A percentile compares a stretch with the other conserved stretches of the same genome.
phyloP scores from a whole-genome alignment of 1,140 invertebrate species.

The Drosophila ohnishii region DNA sequence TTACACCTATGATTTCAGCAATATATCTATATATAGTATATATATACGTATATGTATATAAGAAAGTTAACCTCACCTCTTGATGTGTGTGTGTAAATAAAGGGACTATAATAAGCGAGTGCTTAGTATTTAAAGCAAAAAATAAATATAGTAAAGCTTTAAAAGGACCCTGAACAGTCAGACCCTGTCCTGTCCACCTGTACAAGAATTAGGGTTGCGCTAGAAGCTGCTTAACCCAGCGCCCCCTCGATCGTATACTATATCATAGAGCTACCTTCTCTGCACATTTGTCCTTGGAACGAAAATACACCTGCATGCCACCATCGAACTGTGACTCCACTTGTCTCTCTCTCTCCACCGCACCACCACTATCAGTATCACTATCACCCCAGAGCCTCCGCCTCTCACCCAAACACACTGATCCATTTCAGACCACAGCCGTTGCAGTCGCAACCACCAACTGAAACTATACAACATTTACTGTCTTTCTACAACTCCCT shows the following conservation, averaged over 20 bases:
- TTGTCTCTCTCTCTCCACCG: slow-evolving; percentile 25
- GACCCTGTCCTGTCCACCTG: neutral
- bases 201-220: slow-evolving; percentile 6
- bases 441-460: slow-evolving; percentile 46
- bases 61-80: slow-evolving; percentile 38
- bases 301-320: slow-evolving; percentile 40
- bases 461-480: slow-evolving; percentile 60
- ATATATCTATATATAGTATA: slow-evolving; percentile 47
- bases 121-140: neutral
- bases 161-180: neutral
- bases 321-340: slow-evolving; percentile 37
- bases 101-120: slow-evolving; percentile 18
- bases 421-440: slow-evolving; percentile 52
- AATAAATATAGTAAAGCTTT: neutral
- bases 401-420: slow-evolving; percentile 33
- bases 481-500: slow-evolving; percentile 82
- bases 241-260: neutral
- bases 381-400: slow-evolving; percentile 8
- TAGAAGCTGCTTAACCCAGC: slow-evolving; percentile 1
- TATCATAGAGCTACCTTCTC: slow-evolving; percentile 15
- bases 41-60: slow-evolving; percentile 37
- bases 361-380: slow-evolving; percentile 46
- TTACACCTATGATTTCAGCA: slow-evolving; percentile 45
- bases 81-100: slow-evolving; percentile 55
- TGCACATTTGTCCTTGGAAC: slow-evolving; percentile 32